Evolutionary conservation across 2,888 invertebrate genomes (phyloP).

Genomic region (Drosophila maculinotata): DNA sequence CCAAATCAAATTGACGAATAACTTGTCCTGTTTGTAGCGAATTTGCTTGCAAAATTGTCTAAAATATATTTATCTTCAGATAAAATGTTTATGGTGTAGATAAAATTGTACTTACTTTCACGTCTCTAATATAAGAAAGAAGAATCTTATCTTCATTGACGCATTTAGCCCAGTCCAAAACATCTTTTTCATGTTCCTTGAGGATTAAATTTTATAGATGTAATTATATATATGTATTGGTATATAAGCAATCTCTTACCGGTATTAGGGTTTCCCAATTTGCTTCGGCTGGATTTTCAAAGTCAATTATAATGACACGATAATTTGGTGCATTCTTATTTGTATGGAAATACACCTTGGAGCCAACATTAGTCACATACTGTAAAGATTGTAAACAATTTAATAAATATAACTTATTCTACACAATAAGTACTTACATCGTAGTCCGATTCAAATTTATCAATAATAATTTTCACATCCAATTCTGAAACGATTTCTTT

Average conservation of each 20-base stretch:
- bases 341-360: conserved; percentile 93
- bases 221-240: neutral
- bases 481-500: conserved; percentile 88
- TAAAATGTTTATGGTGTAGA: rapidly evolving
- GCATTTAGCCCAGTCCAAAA: conserved; percentile 94
- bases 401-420: neutral
- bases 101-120: conserved; percentile 89
- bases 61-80: conserved; percentile 38
- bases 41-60: conserved; percentile 94
- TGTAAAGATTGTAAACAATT: conserved; percentile 85
- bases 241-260: conserved; percentile 79
- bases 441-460: conserved; percentile 96
- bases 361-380: conserved; percentile 95
- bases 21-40: conserved; percentile 90
- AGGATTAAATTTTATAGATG: neutral
- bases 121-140: conserved; percentile 95
- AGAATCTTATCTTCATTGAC: conserved; percentile 94
- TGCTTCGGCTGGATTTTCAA: conserved; percentile 89
- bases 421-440: conserved; percentile 87
- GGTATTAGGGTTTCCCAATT: conserved; percentile 94
- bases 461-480: conserved; percentile 92
- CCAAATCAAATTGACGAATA: conserved; percentile 91
- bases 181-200: conserved; percentile 92
- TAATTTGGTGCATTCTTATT: conserved; percentile 97
- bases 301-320: conserved; percentile 93